Evolutionary conservation across 2,113 vertebrate species (phyloP), one percentile per base, ranked within the genome.

Genomic region (Brachyhypopomus gauderio): DNA sequence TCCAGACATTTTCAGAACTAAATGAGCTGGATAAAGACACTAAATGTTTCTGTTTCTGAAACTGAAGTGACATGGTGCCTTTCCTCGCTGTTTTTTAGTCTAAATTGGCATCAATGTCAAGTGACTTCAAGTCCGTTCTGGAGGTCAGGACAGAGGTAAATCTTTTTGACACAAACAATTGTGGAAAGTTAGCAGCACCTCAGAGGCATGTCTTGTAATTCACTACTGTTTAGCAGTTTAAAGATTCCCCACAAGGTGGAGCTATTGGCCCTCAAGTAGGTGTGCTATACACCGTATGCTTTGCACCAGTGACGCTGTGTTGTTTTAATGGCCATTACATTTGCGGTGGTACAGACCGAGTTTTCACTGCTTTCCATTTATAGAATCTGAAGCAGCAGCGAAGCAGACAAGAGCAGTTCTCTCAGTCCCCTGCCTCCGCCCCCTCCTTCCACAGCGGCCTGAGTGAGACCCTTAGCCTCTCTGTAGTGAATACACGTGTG

Each of bases 71-170:
- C 4, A 11, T 34, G 67, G 72, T 14, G 5, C 12, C 8, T 52
- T 36, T n/a, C 19, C 5, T 70, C 1, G 55, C 74, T 48, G 20
- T 80, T 1, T 88, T 88, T n/a, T 79, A 95, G 94, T 95, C 94
- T 5, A 94, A 94, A 84, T 83, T 95, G 84, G 94, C 94, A n/a
- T 93, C 93, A 9, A 95, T 95, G 93, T 95, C 94, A 62, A 95
- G 93, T 71, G 93, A 94, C 82, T 95, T 95, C 89, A 95, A 95
- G 74, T 94, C 94, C 0, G 94, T 95, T 59, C 83, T 95, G 79
- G 94, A 95, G 88, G 94, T 95, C 71, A 93, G 94, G 84, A 95
- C 94, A 72, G 94, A 95, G 92, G 94, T 95, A 84, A 92, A 85
- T 30, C 12, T 0, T 22, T 56, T 20, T 73, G 0, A 45, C 19